phyloP scores from a whole-genome alignment of 2,113 vertebrate genomes.

The Loxodonta africana region DNA sequence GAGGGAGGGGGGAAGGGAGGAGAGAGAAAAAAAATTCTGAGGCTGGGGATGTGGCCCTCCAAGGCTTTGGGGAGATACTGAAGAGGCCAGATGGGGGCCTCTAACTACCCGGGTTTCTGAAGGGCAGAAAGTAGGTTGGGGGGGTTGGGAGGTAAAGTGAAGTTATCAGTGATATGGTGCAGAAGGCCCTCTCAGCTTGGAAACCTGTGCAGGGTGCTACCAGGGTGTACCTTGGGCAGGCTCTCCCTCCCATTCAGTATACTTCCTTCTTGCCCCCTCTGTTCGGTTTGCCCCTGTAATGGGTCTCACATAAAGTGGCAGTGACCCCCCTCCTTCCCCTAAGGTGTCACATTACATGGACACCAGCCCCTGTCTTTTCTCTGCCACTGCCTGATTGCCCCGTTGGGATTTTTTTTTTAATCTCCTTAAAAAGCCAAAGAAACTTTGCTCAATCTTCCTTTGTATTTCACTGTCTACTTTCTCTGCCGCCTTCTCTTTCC shows the following conservation, averaged over 20 bases:
- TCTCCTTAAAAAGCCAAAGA: neutral
- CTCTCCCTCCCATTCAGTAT: constrained; percentile 51
- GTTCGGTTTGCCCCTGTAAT: constrained; percentile 64
- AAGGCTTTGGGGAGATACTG: constrained; percentile 78
- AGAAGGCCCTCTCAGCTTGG: constrained; percentile 15
- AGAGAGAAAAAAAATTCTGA: constrained; percentile 52
- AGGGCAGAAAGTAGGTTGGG: constrained; percentile 51
- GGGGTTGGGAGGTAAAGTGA: neutral
- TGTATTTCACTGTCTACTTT: neutral
- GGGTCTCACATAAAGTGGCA: constrained; percentile 69
- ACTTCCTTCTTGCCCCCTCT: neutral
- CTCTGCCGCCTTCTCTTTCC: neutral
- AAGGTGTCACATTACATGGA: constrained; percentile 79
- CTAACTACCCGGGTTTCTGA: constrained; percentile 69
- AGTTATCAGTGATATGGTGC: neutral
- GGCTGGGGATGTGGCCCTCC: constrained; percentile 79
- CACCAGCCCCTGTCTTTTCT: constrained; percentile 25
- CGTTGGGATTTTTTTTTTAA: constrained; percentile 9
- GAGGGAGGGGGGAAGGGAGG: constrained; percentile 71
- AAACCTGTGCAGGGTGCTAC: neutral
- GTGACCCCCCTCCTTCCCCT: neutral
- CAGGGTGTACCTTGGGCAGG: neutral
- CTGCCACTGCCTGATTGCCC: constrained; percentile 47
- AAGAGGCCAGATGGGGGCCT: constrained; percentile 71
- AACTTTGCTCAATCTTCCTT: constrained; percentile 63